phyloP scores from a whole-genome alignment of 2,797 vertebrate genomes.

The Adrianichthys oophorus region DNA sequence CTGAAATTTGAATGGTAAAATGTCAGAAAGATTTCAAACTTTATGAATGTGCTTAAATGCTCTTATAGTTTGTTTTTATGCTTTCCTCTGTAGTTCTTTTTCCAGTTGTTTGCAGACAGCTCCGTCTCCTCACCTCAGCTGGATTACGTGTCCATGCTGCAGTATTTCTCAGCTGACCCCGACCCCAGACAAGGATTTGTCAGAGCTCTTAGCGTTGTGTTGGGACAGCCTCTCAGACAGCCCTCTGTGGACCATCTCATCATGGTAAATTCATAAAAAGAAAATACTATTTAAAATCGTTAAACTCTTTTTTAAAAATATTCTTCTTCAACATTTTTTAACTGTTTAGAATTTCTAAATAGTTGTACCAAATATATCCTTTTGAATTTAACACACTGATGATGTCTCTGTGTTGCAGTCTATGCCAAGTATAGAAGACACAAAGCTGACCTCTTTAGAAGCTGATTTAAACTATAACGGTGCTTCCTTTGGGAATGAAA shows the following conservation, averaged over 20 bases:
- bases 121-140: slow-evolving; percentile 67
- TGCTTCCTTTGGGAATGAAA: slow-evolving; percentile 43
- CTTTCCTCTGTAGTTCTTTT: slow-evolving; percentile 83
- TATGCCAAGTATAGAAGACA: slow-evolving; percentile 56
- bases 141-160: slow-evolving; percentile 85
- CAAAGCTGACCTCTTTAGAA: slow-evolving; percentile 30
- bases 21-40: too few relatives aligned
- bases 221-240: slow-evolving; percentile 68
- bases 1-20: neutral
- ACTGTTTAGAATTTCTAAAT: neutral
- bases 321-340: neutral
- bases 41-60: too few relatives aligned
- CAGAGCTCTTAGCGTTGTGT: slow-evolving; percentile 82
- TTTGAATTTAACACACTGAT: neutral
- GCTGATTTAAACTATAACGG: slow-evolving; percentile 23
- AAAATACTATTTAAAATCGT: neutral
- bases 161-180: slow-evolving; percentile 85
- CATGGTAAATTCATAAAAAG: slow-evolving; percentile 49
- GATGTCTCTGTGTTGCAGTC: slow-evolving; percentile 55
- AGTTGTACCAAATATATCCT: too few relatives aligned
- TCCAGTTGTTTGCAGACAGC: slow-evolving; percentile 83
- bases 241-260: slow-evolving; percentile 50
- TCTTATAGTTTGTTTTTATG: neutral
- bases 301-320: neutral
- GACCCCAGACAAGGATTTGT: slow-evolving; percentile 83